Conservation (phyloP, 2,888 invertebrate genomes). For the Sinhomidia bicolor region DNA sequence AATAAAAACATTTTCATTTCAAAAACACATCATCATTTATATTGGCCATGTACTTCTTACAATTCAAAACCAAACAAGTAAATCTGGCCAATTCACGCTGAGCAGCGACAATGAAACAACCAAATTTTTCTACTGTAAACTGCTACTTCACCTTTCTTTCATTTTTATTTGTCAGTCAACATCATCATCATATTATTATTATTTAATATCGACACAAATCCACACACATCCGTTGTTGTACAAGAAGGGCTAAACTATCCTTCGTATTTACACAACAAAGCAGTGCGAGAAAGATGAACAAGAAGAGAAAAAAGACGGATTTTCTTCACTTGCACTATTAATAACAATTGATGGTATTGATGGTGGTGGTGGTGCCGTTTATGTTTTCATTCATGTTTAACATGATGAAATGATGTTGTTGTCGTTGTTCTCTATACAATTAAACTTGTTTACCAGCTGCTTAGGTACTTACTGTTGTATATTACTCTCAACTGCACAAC, state of each 20-base stretch:
- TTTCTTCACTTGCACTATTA: conserved; percentile 49
- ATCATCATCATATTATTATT: neutral
- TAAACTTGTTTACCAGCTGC: conserved; percentile 36
- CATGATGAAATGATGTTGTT: too few relatives aligned
- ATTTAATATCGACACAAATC: neutral
- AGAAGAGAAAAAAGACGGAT: conserved; percentile 14
- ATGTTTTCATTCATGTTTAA: neutral
- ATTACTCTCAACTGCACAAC: neutral
- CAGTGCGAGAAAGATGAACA: neutral
- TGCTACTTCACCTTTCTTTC: conserved; percentile 65
- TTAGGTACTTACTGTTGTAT: too few relatives aligned
- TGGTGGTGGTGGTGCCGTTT: too few relatives aligned
- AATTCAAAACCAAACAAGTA: neutral
- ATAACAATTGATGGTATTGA: neutral
- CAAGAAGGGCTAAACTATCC: neutral
- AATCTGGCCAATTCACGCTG: conserved; percentile 68
- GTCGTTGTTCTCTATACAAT: neutral
- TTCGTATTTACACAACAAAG: conserved; percentile 23
- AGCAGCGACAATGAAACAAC: conserved; percentile 70
- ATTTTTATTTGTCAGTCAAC: conserved; percentile 30
- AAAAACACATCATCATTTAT: too few relatives aligned
- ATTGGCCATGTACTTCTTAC: too few relatives aligned
- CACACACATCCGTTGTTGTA: conserved; percentile 9
- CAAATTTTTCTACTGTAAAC: too few relatives aligned
- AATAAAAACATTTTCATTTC: too few relatives aligned